Evolutionary conservation across 2,888 invertebrate genomes (phyloP), one percentile per base, ranked within the genome.

Genomic region (Pseudococcus viburni): DNA sequence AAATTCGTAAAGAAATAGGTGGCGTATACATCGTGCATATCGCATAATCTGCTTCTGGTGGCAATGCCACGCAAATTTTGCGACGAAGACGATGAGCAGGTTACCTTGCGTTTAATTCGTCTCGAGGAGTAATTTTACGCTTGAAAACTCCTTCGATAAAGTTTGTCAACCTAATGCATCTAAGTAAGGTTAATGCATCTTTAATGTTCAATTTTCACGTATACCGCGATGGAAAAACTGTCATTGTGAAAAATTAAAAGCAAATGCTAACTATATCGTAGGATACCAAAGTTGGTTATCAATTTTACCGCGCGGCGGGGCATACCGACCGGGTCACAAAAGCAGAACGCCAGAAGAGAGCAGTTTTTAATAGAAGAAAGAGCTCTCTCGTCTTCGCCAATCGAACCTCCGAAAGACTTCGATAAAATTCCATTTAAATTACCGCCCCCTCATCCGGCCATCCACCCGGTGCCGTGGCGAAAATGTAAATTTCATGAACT

Each of bases 221-320:
- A 59, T 5, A 59, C 59, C 59, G 19, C 68, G 68, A 73, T 12
- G 68, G 33, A 26, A 33, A 73, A 73, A 73, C 68, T 73, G 68
- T 73, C 68, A 73, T 73, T 73, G 68, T 73, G 68, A 73, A 73
- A 73, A 73, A 73, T 73, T 73, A 73, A 73, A 73, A 73, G 68
- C 12, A 73, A 73, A 73, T 73, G 68, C 68, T 73, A 73, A 73
- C 68, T 33, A 33, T 33, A 33, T 33, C 26, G 26, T 3, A 33
- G 26, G 1, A 33, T 73, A 73, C 68, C 68, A 3, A 73, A 73
- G 68, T 73, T 73, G 68, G 68, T 33, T 73, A 73, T 73, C 68
- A 73, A 73, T 73, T 73, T 73, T 73, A 73, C 26, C 26, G 26
- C 26, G 3, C 33, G 11, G 68, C 68, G 33, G 2, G 8, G 64